A percentile compares a stretch with the other conserved stretches of the same genome.
Evolutionary conservation across 2,113 vertebrate genomes (phyloP).

Genomic region (Mobula birostris): DNA sequence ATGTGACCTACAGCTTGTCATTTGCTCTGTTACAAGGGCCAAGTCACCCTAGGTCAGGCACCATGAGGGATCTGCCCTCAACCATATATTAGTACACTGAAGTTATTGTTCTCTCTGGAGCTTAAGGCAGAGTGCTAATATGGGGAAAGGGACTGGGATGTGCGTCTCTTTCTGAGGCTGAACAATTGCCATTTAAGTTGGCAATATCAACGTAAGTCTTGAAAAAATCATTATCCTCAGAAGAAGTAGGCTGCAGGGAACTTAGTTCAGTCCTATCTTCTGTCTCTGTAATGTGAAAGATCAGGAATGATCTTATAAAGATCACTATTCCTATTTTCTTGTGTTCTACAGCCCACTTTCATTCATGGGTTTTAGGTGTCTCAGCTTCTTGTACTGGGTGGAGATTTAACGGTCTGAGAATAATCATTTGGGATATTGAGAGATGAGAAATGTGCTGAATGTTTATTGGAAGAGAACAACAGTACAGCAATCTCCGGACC

Average conservation of each 20-base stretch:
- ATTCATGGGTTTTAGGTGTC: background rate
- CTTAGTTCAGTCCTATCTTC: background rate
- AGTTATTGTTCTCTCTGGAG: slow-evolving; percentile 3
- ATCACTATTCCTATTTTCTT: too few species aligned
- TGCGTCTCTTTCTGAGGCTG: background rate
- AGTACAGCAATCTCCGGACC: background rate
- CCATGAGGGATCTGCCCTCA: background rate
- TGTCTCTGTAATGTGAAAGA: too few species aligned
- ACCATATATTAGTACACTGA: background rate
- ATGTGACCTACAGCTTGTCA: slow-evolving; percentile 7
- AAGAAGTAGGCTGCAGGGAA: background rate
- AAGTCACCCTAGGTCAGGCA: background rate
- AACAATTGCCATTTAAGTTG: background rate
- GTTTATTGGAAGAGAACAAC: background rate
- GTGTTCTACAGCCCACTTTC: background rate
- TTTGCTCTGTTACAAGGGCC: background rate
- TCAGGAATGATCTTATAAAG: too few species aligned
- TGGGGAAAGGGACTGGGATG: background rate
- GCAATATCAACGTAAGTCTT: background rate
- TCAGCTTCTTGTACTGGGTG: background rate
- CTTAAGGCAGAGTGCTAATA: background rate
- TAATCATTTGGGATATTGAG: background rate
- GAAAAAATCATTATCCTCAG: background rate
- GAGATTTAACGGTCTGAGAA: background rate
- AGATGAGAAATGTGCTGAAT: background rate